Conservation (phyloP, 2,888 invertebrate species). For the Acleris cristana region DNA sequence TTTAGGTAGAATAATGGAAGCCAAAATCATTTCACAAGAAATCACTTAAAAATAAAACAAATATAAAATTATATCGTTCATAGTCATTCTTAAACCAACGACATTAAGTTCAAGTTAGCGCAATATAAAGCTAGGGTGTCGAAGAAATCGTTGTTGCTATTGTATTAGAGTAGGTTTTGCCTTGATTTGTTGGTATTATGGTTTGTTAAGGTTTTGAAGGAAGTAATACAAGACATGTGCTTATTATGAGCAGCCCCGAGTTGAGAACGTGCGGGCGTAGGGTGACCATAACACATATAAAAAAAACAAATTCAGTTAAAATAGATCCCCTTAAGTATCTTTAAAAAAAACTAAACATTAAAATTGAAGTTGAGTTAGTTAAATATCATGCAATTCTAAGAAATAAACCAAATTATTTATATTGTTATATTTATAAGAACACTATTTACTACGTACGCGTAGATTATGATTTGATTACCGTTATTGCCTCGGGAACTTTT, state of each 20-base stretch:
- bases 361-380: no score
- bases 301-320: no score
- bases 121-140: slow-evolving; percentile 21
- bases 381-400: no score
- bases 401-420: no score
- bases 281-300: slow-evolving; percentile 47
- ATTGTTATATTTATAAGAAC: no score
- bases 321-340: no score
- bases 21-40: slow-evolving; percentile 3
- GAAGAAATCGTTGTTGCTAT: slow-evolving; percentile 50
- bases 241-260: slow-evolving; percentile 68
- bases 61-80: slow-evolving; percentile 9
- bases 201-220: slow-evolving; percentile 53
- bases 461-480: no score
- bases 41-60: not conserved
- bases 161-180: slow-evolving; percentile 46
- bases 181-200: slow-evolving; percentile 37
- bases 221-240: slow-evolving; percentile 67
- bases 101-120: slow-evolving; percentile 30
- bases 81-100: slow-evolving; percentile 37
- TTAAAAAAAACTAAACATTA: no score
- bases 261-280: slow-evolving; percentile 52
- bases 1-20: not conserved
- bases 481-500: no score
- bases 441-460: no score